Percentiles rank a stretch among this genome's conserved stretches.
Evolutionary conservation across 1,140 invertebrate genomes (phyloP).

Genomic region (Drosophila tristis): DNA sequence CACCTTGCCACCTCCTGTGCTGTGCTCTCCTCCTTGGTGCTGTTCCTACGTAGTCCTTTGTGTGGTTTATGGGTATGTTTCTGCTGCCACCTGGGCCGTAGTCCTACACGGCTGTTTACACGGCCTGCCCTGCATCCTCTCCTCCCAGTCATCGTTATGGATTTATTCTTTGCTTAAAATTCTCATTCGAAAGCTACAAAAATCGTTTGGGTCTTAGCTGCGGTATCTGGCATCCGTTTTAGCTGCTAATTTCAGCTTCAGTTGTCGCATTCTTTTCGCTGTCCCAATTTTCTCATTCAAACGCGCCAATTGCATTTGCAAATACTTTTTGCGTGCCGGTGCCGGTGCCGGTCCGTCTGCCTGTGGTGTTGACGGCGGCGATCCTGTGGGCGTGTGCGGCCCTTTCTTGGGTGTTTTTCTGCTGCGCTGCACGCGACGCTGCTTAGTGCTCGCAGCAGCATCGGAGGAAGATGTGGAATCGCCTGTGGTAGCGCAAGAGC

Average conservation of each 20-base stretch:
- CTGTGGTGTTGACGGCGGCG: too few relatives aligned
- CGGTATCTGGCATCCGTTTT: too few relatives aligned
- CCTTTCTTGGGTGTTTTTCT: too few relatives aligned
- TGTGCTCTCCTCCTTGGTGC: too few relatives aligned
- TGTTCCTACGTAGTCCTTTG: slow-evolving; percentile 7
- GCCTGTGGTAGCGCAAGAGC: too few relatives aligned
- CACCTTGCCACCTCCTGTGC: too few relatives aligned
- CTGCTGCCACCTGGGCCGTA: slow-evolving; percentile 28
- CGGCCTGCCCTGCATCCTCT: slow-evolving; percentile 1
- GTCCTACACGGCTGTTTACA: slow-evolving; percentile 49
- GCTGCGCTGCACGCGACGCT: too few relatives aligned
- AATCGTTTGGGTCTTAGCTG: background rate
- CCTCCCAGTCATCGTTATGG: slow-evolving; percentile 4
- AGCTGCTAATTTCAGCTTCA: background rate
- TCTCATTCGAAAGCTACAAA: background rate
- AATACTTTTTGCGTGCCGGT: slow-evolving; percentile 12
- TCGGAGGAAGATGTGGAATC: too few relatives aligned
- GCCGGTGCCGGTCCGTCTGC: too few relatives aligned
- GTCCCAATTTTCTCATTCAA: slow-evolving; percentile 25
- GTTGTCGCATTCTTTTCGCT: slow-evolving; percentile 16
- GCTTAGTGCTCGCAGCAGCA: too few relatives aligned
- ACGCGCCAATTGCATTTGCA: slow-evolving; percentile 19
- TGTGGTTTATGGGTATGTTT: slow-evolving; percentile 48
- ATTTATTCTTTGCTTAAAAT: slow-evolving; percentile 1
- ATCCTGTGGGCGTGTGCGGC: too few relatives aligned